These are phyloP conservation scores for Merops nubicus DNA, from an alignment of 2,113 vertebrate genomes.

Conservation along the genomic window DNA sequence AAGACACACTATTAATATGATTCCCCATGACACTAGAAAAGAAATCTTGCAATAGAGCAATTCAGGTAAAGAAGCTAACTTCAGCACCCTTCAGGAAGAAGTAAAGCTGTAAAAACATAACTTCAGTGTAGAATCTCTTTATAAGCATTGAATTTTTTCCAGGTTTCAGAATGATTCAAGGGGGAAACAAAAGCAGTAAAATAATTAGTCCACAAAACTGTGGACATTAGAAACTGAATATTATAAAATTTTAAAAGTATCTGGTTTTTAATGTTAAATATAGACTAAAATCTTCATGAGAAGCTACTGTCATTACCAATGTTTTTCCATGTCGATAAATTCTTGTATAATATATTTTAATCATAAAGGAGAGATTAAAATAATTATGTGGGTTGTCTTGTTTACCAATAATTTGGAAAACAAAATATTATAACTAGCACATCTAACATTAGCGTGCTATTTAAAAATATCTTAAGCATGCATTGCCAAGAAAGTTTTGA, in stretches of 20 bases:
- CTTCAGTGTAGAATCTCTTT: background rate
- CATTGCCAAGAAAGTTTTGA: background rate
- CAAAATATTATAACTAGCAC: background rate
- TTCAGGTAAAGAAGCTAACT: background rate
- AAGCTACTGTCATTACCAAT: background rate
- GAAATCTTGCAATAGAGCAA: background rate
- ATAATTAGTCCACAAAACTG: background rate
- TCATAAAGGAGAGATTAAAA: background rate
- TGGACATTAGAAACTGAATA: background rate
- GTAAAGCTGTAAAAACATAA: background rate
- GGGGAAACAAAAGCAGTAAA: background rate
- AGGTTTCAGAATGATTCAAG: background rate
- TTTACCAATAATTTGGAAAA: background rate
- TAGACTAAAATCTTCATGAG: background rate
- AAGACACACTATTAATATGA: conserved; percentile 4
- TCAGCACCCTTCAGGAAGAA: background rate
- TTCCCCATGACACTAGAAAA: background rate
- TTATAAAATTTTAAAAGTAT: background rate
- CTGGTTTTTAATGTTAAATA: background rate
- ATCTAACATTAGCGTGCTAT: background rate
- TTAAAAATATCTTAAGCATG: background rate
- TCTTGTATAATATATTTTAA: background rate
- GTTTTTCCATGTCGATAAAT: background rate
- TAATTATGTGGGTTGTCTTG: background rate
- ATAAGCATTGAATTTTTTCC: background rate